Evolutionary conservation across 2,797 vertebrate genomes (phyloP).

Genomic region (Craterocephalus amniculus): DNA sequence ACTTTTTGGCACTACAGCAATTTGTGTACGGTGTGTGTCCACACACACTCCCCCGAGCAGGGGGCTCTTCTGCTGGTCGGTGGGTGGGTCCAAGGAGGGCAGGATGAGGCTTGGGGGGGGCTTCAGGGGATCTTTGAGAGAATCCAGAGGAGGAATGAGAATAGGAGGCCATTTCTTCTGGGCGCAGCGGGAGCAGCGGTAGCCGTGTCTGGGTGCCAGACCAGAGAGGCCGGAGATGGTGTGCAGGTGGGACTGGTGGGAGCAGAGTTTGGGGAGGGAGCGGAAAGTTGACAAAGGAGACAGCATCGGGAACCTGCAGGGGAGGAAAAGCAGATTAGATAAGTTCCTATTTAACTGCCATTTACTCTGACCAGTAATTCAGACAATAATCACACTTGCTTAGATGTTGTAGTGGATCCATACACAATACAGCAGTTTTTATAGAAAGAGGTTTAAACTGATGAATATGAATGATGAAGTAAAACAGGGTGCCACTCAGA

Average conservation of each 20-base stretch:
- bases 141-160: constrained; percentile 76
- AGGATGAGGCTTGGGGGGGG: constrained; percentile 67
- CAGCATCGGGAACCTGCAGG: constrained; percentile 83
- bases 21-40: constrained; percentile 45
- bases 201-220: constrained; percentile 82
- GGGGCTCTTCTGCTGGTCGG: constrained; percentile 67
- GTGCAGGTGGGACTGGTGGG: constrained; percentile 93
- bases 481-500: background rate
- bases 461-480: background rate
- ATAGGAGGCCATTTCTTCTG: constrained; percentile 93
- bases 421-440: background rate
- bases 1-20: constrained; percentile 65
- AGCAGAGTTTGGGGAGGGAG: constrained; percentile 83
- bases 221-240: constrained; percentile 88
- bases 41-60: constrained; percentile 58
- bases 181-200: constrained; percentile 90
- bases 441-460: background rate
- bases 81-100: constrained; percentile 77
- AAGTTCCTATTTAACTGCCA: background rate
- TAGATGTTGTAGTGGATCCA: background rate
- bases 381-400: background rate
- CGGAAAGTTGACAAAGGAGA: constrained; percentile 81
- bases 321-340: background rate
- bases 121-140: constrained; percentile 74
- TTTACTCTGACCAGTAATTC: background rate